Evolutionary conservation across 2,113 vertebrate genomes (phyloP).

Genomic region (Quiscalus mexicanus): DNA sequence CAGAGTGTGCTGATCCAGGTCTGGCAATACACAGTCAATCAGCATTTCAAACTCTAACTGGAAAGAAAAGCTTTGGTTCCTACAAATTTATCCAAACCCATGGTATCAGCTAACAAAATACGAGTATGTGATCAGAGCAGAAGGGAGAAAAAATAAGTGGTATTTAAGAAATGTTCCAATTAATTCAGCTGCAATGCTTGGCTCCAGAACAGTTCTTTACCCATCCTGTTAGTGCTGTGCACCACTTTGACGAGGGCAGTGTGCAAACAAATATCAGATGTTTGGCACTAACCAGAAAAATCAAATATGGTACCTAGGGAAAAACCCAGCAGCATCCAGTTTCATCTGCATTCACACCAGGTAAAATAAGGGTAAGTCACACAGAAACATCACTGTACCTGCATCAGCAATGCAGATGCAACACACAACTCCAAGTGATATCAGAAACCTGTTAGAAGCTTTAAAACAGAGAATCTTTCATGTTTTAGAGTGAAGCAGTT

Average conservation of each 20-base stretch:
- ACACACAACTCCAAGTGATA: background rate
- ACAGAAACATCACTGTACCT: rapidly evolving
- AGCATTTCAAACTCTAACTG: background rate
- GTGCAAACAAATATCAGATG: slow-evolving; percentile 60
- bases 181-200: slow-evolving; percentile 22
- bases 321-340: background rate
- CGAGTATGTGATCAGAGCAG: background rate
- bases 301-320: slow-evolving; percentile 3
- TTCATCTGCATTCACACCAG: background rate
- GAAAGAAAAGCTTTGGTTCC: background rate
- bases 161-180: slow-evolving; percentile 26
- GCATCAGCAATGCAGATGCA: background rate
- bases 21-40: background rate
- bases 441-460: background rate
- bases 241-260: slow-evolving; percentile 20
- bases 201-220: background rate
- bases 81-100: background rate
- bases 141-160: background rate
- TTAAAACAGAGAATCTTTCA: background rate
- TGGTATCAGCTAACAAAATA: background rate
- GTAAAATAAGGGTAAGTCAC: background rate
- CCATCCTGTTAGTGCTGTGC: slow-evolving; percentile 5
- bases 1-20: background rate
- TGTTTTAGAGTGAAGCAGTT: background rate
- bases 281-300: slow-evolving; percentile 20